A percentile compares a stretch with the other conserved stretches of the same genome.
phyloP scores from a whole-genome alignment of 1,140 invertebrate genomes.

The Drosophila gunungcola region DNA sequence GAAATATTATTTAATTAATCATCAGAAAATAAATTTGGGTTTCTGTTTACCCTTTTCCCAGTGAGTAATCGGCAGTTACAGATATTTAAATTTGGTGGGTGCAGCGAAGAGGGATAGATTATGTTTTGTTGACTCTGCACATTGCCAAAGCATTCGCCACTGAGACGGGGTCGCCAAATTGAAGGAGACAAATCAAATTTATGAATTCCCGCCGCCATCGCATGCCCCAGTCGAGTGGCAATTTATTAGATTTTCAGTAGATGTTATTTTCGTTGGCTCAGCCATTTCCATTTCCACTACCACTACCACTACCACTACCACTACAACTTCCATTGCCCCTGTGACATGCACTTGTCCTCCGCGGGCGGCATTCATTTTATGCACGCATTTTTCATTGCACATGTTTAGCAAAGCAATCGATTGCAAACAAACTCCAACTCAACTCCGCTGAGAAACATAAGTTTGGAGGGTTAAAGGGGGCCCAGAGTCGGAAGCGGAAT shows the following conservation, averaged over 20 bases:
- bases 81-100: not conserved
- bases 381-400: conserved; percentile 52
- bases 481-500: conserved; percentile 11
- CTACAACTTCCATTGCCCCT: not conserved
- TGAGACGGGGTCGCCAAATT: conserved; percentile 2
- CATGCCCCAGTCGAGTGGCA: conserved; percentile 22
- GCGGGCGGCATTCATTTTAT: conserved; percentile 35
- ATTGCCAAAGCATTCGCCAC: not conserved
- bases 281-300: conserved; percentile 17
- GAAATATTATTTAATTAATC: not conserved
- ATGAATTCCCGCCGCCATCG: conserved; percentile 30
- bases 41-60: too few species aligned
- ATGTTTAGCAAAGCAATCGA: conserved; percentile 56
- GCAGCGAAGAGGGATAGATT: not conserved
- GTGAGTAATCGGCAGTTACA: too few species aligned
- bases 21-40: too few species aligned
- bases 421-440: conserved; percentile 36
- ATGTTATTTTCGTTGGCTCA: conserved; percentile 27
- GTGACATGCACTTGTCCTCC: conserved; percentile 3
- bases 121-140: not conserved
- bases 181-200: conserved; percentile 33
- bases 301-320: not conserved
- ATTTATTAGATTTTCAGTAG: conserved; percentile 35
- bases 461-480: not conserved
- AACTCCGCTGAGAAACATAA: not conserved